Conservation (phyloP, 2,797 vertebrate genomes). For the Pagetopsis macropterus region DNA sequence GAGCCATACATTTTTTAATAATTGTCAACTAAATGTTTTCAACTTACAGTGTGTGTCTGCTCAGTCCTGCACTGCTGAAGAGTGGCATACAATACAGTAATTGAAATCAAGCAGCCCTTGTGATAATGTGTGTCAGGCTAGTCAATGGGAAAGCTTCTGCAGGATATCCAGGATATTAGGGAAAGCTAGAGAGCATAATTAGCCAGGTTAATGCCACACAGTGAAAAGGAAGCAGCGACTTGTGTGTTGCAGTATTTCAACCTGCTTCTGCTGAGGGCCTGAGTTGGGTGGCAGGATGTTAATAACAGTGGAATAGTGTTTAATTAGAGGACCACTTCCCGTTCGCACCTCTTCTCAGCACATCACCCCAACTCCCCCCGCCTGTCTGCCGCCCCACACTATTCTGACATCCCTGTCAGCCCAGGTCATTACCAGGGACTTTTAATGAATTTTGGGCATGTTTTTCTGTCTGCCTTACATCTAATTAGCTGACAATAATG, state of each 20-base stretch:
- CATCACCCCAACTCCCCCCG: slow-evolving; percentile 58
- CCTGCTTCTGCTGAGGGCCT: slow-evolving; percentile 88
- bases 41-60: slow-evolving; percentile 14
- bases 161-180: slow-evolving; percentile 42
- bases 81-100: slow-evolving; percentile 21
- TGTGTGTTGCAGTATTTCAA: slow-evolving; percentile 80
- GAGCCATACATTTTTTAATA: slow-evolving; percentile 12
- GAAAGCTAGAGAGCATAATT: slow-evolving; percentile 72
- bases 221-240: slow-evolving; percentile 66
- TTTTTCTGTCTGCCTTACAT: slow-evolving; percentile 94
- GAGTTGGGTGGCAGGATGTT: slow-evolving; percentile 93
- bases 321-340: slow-evolving; percentile 97
- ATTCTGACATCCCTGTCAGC: slow-evolving; percentile 98
- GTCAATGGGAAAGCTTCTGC: slow-evolving; percentile 38
- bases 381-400: slow-evolving; percentile 91
- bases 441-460: slow-evolving; percentile 96
- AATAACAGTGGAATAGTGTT: slow-evolving; percentile 99
- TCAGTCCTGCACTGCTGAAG: slow-evolving; percentile 10
- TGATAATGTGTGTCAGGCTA: slow-evolving; percentile 49
- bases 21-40: slow-evolving; percentile 1
- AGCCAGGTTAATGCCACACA: slow-evolving; percentile 78
- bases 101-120: slow-evolving; percentile 41
- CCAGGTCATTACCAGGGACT: slow-evolving; percentile 95
- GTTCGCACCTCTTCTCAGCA: slow-evolving; percentile 89
- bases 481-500: slow-evolving; percentile 99